These are phyloP conservation scores for Semicossyphus pulcher DNA, from an alignment of 2,113 vertebrate species.

Conservation along the genomic window DNA sequence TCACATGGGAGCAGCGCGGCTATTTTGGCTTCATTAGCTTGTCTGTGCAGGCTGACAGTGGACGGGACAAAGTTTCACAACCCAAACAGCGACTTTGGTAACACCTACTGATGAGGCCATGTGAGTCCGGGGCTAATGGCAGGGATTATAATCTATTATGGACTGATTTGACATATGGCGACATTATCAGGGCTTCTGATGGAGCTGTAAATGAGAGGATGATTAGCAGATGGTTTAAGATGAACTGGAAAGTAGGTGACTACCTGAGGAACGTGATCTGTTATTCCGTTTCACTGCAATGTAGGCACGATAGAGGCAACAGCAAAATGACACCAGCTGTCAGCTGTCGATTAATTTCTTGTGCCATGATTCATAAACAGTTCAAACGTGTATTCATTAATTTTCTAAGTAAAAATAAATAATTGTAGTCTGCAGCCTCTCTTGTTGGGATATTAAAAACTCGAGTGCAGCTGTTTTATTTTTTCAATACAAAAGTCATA, in stretches of 20 bases:
- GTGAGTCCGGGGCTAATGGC: slow-evolving; percentile 66
- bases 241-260: not conserved
- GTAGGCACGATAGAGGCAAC: too few relatives aligned
- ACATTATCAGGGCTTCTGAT: slow-evolving; percentile 22
- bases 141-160: slow-evolving; percentile 67
- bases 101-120: slow-evolving; percentile 77
- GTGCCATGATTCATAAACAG: too few relatives aligned
- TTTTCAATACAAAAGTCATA: too few relatives aligned
- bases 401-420: too few relatives aligned
- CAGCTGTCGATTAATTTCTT: too few relatives aligned
- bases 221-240: slow-evolving; percentile 52
- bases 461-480: too few relatives aligned
- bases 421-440: too few relatives aligned
- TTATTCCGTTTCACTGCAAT: too few relatives aligned
- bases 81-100: slow-evolving; percentile 67
- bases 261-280: too few relatives aligned
- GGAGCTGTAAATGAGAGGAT: slow-evolving; percentile 48
- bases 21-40: slow-evolving; percentile 76
- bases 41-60: slow-evolving; percentile 47
- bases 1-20: slow-evolving; percentile 77
- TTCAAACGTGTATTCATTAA: too few relatives aligned
- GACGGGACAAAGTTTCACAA: slow-evolving; percentile 55
- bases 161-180: slow-evolving; percentile 60
- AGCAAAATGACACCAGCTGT: too few relatives aligned
- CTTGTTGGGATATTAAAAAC: too few relatives aligned